Base-by-base conservation (phyloP, 2,797 vertebrate species). In the Leucoraja ocellata region DNA sequence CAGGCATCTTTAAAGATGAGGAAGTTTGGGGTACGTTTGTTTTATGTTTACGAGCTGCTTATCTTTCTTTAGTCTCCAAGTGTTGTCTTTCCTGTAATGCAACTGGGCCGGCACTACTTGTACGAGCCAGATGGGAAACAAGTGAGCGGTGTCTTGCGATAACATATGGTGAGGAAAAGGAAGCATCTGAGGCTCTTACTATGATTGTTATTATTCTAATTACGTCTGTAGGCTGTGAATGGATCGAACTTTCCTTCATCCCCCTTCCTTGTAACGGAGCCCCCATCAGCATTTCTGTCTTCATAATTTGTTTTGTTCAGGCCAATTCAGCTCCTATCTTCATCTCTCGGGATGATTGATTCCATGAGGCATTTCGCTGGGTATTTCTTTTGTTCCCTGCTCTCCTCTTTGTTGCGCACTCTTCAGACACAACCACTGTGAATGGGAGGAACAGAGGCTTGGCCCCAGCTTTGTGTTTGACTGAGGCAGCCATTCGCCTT, bases 131-230 rank as follows among this genome's bases (percentile, higher is more conserved):
- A 76, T 46, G 90, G 90, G 39, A 92, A 92, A 76, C 23, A 11
- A 91, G 71, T 58, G 39, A 74, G 71, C 76, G 39, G 71, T 74
- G 71, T 76, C 71, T 58, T 92, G 90, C 9, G 90, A 92, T 46
- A 92, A 92, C 90, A 92, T 92, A 92, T 91, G 68, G 68, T n/a
- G 90, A 92, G 90, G 90, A 92, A 92, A 25, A 54, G 90, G 90
- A 92, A 92, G 46, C 71, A 92, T 71, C 90, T 92, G 90, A 76
- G 46, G 71, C 39, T 58, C 68, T 92, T 92, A 92, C 68, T 54
- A n/a, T 54, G 68, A 73, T 71, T 39, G 90, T 73, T 76, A 74
- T 76, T 74, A 92, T 92, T 76, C 90, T 92, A 92, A 73, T 54
- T 92, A 76, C 13, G 39, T 92, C 23, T 58, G 73, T 16, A 39